These are phyloP conservation scores for Agrypnia vestita DNA, from an alignment of 1,140 invertebrate genomes.

Conservation along the genomic window DNA sequence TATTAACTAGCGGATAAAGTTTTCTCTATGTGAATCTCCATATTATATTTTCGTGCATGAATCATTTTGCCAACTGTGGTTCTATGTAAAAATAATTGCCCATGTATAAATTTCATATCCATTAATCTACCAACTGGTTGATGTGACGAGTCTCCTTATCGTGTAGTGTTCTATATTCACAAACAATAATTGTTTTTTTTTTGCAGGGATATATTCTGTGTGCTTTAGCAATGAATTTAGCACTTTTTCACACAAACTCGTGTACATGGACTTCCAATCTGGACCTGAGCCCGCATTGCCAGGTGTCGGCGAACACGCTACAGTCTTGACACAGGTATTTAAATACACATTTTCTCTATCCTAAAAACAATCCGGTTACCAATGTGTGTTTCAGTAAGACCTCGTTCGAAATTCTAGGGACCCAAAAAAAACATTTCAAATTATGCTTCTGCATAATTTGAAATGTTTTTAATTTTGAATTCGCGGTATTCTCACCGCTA, in stretches of 20 bases:
- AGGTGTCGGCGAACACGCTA: slow-evolving; percentile 90
- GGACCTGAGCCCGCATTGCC: slow-evolving; percentile 92
- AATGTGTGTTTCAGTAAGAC: not conserved
- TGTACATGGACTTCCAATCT: slow-evolving; percentile 99
- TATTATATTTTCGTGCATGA: no score
- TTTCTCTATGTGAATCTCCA: no score
- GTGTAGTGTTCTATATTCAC: no score
- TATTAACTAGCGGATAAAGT: no score
- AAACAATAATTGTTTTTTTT: not conserved
- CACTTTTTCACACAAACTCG: slow-evolving; percentile 99
- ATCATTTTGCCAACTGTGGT: no score
- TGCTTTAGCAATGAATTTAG: slow-evolving; percentile 99
- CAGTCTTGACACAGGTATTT: slow-evolving; percentile 94
- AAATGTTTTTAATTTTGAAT: no score
- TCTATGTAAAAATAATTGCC: not conserved
- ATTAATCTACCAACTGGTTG: not conserved
- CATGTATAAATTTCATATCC: not conserved
- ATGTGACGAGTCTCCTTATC: no score
- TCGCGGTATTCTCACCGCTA: no score
- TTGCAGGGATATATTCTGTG: slow-evolving; percentile 84
- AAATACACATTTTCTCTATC: not conserved
- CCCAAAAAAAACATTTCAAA: no score
- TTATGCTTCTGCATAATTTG: no score
- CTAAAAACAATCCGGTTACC: not conserved
- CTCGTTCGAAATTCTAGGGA: no score